Conservation (phyloP, 92 coral and sea anemone species). For the Umimayanthus kanabou region DNA sequence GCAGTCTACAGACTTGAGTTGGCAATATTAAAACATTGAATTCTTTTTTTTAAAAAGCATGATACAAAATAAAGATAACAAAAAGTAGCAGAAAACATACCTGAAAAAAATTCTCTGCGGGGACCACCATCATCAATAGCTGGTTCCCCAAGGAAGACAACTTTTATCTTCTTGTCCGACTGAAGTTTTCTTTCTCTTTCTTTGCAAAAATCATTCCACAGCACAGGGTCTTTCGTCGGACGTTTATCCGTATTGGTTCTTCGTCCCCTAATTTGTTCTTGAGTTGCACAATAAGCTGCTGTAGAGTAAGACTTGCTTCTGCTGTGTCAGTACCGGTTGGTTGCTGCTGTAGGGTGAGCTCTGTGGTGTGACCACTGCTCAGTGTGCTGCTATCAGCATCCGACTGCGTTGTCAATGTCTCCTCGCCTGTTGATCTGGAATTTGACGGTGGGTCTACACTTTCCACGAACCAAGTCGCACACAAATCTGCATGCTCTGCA, state of each 20-base stretch:
- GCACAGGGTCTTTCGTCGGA: not conserved
- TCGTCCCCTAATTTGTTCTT: not conserved
- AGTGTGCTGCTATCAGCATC: not conserved
- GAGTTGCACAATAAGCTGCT: not conserved
- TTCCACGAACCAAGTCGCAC: not conserved
- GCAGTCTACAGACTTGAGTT: not conserved
- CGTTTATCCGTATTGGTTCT: not conserved
- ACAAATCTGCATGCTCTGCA: conserved; percentile 4
- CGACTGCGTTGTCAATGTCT: not conserved
- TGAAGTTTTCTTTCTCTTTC: not conserved
- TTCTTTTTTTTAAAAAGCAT: not conserved
- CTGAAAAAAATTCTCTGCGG: conserved; percentile 1
- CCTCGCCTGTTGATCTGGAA: conserved; percentile 1
- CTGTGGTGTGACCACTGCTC: not conserved
- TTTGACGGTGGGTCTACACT: not conserved
- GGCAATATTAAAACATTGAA: conserved; percentile 2
- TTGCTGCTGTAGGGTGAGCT: not conserved
- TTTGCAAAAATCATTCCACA: not conserved
- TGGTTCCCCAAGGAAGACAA: not conserved
- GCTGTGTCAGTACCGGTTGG: not conserved
- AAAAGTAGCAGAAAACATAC: conserved; percentile 2
- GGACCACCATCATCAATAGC: not conserved
- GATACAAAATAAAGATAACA: not conserved
- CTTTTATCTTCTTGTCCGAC: not conserved
- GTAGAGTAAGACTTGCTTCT: conserved; percentile 3